Conservation (phyloP, 1,140 invertebrate genomes). For the Solen grandis region DNA sequence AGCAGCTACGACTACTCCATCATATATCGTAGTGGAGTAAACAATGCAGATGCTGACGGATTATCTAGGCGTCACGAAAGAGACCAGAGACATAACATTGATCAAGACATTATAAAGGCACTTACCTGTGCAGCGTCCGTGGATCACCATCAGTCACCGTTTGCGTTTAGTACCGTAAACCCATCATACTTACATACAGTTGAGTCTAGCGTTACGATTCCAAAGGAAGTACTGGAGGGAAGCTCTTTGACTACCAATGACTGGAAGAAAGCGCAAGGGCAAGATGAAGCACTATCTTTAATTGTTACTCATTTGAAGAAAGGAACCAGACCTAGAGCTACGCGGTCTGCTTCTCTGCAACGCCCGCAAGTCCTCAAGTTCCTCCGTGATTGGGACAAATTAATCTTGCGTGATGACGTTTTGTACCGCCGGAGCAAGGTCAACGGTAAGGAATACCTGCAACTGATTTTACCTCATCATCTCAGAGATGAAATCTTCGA, state of each 20-base stretch:
- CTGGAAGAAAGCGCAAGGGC: conserved; percentile 6
- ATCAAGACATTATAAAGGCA: neutral
- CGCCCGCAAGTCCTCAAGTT: neutral
- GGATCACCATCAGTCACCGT: too few species aligned
- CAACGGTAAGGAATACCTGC: conserved; percentile 6
- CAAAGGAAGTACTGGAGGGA: neutral
- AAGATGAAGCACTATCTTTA: neutral
- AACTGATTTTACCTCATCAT: conserved; percentile 23
- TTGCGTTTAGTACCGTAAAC: neutral
- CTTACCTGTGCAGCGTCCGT: neutral
- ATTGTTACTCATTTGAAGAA: neutral
- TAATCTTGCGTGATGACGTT: conserved; percentile 10
- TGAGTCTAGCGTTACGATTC: neutral
- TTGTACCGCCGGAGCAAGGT: neutral
- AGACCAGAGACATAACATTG: neutral
- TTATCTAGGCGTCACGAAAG: conserved; percentile 8
- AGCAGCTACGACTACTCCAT: conserved; percentile 55
- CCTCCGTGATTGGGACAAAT: conserved; percentile 14
- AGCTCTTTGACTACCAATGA: neutral
- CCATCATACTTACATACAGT: neutral
- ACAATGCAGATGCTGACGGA: conserved; percentile 54
- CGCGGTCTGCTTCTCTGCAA: neutral
- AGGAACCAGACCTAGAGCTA: conserved; percentile 2
- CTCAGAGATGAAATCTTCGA: conserved; percentile 1
- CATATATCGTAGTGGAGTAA: conserved; percentile 38